phyloP scores from a whole-genome alignment of 2,888 invertebrate species.

The Thysanoteuthis rhombus region DNA sequence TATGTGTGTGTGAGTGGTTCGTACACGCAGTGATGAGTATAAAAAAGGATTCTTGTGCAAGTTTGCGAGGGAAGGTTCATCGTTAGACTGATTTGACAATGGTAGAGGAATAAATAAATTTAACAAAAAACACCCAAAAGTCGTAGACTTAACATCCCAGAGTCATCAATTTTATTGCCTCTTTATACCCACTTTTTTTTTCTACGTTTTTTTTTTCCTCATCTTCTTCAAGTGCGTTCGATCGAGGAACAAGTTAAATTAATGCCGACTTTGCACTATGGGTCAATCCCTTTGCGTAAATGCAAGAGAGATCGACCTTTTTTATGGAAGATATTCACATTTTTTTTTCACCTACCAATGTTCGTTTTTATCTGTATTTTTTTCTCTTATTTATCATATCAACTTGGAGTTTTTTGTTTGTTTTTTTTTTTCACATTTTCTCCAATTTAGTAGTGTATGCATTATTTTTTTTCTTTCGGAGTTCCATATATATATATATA shows the following conservation, averaged over 20 bases:
- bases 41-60: neutral
- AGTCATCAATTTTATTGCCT: neutral
- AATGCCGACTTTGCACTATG: neutral
- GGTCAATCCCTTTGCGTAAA: neutral
- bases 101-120: neutral
- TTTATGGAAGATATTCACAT: neutral
- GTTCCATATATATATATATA: no score
- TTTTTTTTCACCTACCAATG: neutral
- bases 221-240: neutral
- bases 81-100: neutral
- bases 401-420: no score
- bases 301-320: neutral
- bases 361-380: neutral
- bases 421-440: no score
- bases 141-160: neutral
- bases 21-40: neutral
- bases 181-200: neutral
- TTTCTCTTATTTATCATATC: neutral
- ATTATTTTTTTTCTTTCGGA: neutral
- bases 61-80: neutral
- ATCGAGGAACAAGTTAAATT: slow-evolving; percentile 12
- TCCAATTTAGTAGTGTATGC: neutral
- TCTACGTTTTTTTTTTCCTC: neutral
- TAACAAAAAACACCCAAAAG: neutral
- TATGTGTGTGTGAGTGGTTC: no score